These are phyloP conservation scores for Coleophora flavipennella DNA, from an alignment of 2,888 invertebrate genomes.

Conservation along the genomic window DNA sequence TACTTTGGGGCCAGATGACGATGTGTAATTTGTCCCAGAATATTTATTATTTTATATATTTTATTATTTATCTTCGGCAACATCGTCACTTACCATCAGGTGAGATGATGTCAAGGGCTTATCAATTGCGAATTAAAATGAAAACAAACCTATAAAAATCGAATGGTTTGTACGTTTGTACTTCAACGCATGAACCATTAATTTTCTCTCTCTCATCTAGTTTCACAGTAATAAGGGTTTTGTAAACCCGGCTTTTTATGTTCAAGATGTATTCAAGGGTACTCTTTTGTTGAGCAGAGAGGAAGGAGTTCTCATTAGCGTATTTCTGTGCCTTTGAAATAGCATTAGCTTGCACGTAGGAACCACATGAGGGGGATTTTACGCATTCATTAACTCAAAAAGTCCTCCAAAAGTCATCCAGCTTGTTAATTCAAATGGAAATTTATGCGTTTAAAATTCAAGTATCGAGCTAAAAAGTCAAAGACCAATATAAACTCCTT, in stretches of 20 bases:
- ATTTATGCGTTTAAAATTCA: background rate
- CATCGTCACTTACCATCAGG: no score
- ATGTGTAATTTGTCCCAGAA: no score
- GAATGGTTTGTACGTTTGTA: constrained; percentile 19
- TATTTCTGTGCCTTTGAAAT: constrained; percentile 54
- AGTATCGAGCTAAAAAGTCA: background rate
- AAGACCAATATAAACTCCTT: no score
- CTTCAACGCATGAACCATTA: constrained; percentile 29
- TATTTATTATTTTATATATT: no score
- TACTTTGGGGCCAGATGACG: no score
- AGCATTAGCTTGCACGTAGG: constrained; percentile 44
- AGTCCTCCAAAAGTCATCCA: constrained; percentile 24
- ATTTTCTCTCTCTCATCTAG: constrained; percentile 34
- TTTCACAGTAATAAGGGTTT: constrained; percentile 30
- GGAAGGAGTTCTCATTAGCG: constrained; percentile 60
- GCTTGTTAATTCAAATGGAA: constrained; percentile 22
- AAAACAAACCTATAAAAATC: constrained; percentile 5
- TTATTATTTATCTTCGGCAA: no score
- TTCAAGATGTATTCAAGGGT: constrained; percentile 52
- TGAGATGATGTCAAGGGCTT: no score
- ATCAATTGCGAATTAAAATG: background rate
- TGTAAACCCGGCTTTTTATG: constrained; percentile 48
- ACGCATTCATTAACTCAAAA: constrained; percentile 33
- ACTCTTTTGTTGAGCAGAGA: constrained; percentile 48
- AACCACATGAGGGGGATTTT: constrained; percentile 27